Conservation (phyloP, 2,797 vertebrate genomes). For the Manis pentadactyla region DNA sequence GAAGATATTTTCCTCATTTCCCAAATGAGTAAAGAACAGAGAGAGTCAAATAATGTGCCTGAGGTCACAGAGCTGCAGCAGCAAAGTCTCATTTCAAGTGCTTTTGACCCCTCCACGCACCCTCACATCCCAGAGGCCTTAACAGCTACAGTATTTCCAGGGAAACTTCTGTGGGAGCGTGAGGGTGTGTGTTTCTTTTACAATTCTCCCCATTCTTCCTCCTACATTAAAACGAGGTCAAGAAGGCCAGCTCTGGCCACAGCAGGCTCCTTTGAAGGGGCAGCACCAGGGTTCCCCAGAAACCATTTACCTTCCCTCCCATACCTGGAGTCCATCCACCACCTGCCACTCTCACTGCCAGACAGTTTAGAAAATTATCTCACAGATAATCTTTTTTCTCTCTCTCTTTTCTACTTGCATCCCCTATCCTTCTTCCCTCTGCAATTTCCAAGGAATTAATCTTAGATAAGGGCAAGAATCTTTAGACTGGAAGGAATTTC, state of each 20-base stretch:
- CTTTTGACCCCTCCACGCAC: background rate
- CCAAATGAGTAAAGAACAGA: background rate
- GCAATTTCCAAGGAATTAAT: conserved; percentile 67
- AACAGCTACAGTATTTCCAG: background rate
- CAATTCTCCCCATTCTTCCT: conserved; percentile 43
- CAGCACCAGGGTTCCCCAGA: background rate
- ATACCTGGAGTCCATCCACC: background rate
- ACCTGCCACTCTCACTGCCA: conserved; percentile 6
- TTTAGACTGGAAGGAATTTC: conserved; percentile 47
- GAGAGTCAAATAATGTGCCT: background rate
- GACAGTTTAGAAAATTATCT: conserved; percentile 63
- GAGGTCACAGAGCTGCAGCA: background rate
- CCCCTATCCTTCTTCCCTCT: background rate
- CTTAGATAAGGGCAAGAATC: conserved; percentile 50
- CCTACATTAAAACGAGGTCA: conserved; percentile 62
- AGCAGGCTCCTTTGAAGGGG: conserved; percentile 54
- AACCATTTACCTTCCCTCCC: conserved; percentile 58
- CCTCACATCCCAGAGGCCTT: background rate
- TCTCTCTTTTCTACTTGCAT: background rate
- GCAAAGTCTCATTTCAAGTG: background rate
- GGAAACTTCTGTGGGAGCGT: background rate
- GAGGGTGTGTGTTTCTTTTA: conserved; percentile 18
- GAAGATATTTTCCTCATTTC: conserved; percentile 22
- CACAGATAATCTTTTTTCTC: background rate
- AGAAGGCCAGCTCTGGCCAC: conserved; percentile 19